Base-by-base conservation (phyloP, 2,888 invertebrate genomes). In the Rotaria sp. region DNA sequence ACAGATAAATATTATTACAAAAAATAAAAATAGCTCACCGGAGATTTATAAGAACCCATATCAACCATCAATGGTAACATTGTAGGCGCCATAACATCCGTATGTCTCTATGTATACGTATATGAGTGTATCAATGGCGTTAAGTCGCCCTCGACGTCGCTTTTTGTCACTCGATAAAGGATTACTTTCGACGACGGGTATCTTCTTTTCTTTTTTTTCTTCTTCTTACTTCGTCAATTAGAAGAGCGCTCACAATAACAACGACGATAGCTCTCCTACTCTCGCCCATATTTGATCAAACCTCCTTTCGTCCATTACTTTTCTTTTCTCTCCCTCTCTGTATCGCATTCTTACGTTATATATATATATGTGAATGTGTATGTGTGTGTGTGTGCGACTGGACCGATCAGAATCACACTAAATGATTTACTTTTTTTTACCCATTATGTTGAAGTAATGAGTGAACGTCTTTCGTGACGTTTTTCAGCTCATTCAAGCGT, bases 141-240 rank as follows among this genome's bases (percentile, higher is more conserved):
- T 67, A 67, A 67, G 67, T 67, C 67, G 67, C 67, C 67, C 15
- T 67, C 67, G 30, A 67, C 15, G 67, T 67, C 15, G 35, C 67
- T 45, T 80, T 80, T 45, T 80, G 75, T 80, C 75, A 80, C 75
- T 45, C 45, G 45, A 80, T 80, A 45, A 80, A 80, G 75, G 75
- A 80, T 80, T 80, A 80, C 75, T 10, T 80, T 45, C 26, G 67
- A 67, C 67, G 67, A 67, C 35, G 67, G 35, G 67, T 67, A 67
- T 67, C 67, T 67, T 67, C 67, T 67, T 67, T 67, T 67, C 67
- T 67, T 35, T 67, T 67, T 50, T 67, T 67, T 50, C 50, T 50
- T 50, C 35, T 59, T n/a, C 59, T 67, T 67, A 67, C 67, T 67
- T 67, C 35, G 67, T 67, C 67, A 35, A 67, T 67, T 67, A 67